A percentile compares a stretch with the other conserved stretches of the same genome.
Evolutionary conservation across 2,797 vertebrate genomes (phyloP).

Genomic region (Schizopygopsis pylzovi): DNA sequence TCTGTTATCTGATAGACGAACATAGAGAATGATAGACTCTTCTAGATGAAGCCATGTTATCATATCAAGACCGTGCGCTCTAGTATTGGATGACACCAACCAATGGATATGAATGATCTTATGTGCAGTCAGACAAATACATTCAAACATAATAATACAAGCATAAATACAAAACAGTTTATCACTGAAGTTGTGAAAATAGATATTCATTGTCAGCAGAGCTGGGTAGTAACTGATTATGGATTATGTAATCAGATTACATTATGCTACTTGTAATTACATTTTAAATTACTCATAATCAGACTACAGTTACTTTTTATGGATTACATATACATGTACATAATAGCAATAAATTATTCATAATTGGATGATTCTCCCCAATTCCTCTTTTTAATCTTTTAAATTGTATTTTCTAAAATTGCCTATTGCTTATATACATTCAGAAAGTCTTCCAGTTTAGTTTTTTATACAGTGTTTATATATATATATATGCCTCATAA

Average conservation of each 20-base stretch:
- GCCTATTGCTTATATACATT: too few relatives aligned
- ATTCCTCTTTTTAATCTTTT: too few relatives aligned
- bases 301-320: not conserved
- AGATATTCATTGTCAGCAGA: not conserved
- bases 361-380: not conserved
- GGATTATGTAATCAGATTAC: not conserved
- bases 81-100: not conserved
- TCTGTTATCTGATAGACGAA: conserved; percentile 40
- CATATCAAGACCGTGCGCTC: not conserved
- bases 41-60: not conserved
- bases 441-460: too few relatives aligned
- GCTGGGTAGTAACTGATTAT: not conserved
- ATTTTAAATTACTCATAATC: not conserved
- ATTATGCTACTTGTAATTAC: not conserved
- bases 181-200: not conserved
- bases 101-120: not conserved
- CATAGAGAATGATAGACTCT: conserved; percentile 8
- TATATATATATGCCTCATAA: too few relatives aligned
- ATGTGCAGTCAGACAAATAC: not conserved
- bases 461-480: too few relatives aligned
- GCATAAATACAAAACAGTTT: not conserved
- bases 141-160: too few relatives aligned
- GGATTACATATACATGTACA: not conserved
- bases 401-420: too few relatives aligned
- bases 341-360: not conserved